phyloP scores from a whole-genome alignment of 2,113 vertebrate genomes.

The Paramormyrops kingsleyae region DNA sequence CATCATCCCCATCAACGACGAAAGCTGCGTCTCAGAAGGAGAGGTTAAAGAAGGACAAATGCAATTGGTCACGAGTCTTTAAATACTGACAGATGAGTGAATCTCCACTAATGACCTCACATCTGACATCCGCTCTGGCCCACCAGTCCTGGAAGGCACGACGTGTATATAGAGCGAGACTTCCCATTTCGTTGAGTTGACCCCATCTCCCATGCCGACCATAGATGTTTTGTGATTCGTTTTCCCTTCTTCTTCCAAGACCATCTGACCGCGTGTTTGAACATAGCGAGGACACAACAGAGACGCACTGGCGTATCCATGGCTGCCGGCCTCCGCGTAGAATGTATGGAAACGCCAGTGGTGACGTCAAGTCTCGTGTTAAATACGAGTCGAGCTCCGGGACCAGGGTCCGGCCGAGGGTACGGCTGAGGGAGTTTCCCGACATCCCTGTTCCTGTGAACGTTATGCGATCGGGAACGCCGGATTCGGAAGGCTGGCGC shows the following conservation, averaged over 20 bases:
- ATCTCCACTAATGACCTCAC: not conserved
- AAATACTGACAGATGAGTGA: slow-evolving; percentile 56
- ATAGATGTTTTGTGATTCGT: slow-evolving; percentile 29
- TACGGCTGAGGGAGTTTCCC: slow-evolving; percentile 58
- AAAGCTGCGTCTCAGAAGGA: slow-evolving; percentile 76
- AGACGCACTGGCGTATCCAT: slow-evolving; percentile 62
- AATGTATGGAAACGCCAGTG: slow-evolving; percentile 69
- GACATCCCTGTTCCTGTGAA: slow-evolving; percentile 50
- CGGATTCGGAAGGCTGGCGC: slow-evolving; percentile 49
- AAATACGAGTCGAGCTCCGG: slow-evolving; percentile 73
- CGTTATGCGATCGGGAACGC: not conserved
- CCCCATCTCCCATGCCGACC: not conserved
- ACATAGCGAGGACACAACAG: slow-evolving; percentile 50
- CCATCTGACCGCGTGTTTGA: slow-evolving; percentile 81
- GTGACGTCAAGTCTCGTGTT: slow-evolving; percentile 71
- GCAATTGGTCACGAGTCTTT: slow-evolving; percentile 98
- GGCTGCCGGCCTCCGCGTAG: slow-evolving; percentile 60
- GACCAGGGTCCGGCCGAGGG: slow-evolving; percentile 30
- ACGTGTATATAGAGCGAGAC: not conserved
- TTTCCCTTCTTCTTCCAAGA: slow-evolving; percentile 68
- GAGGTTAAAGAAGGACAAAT: slow-evolving; percentile 92
- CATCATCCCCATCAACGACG: slow-evolving; percentile 77
- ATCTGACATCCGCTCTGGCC: not conserved
- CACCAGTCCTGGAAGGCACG: not conserved
- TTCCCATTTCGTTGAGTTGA: slow-evolving; percentile 1